Evolutionary conservation across 2,797 vertebrate genomes (phyloP), one percentile per base, ranked within the genome.

Genomic region (Lutjanus campechanus): DNA sequence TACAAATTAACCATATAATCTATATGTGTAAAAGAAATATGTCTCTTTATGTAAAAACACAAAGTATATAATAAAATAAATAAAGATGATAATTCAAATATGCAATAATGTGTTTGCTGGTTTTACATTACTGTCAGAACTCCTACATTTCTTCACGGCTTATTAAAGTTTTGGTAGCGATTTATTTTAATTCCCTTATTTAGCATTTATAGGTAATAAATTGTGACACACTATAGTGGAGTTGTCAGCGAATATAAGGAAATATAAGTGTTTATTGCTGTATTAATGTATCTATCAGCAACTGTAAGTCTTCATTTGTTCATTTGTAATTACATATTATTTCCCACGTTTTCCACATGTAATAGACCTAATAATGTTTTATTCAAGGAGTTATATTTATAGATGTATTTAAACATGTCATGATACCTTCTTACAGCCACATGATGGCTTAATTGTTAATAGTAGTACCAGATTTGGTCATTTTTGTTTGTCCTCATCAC

Each of bases 21-120:
- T 95, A 93, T 95, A 93, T 88, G 92, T 95, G 92, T 95, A 95
- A 93, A 95, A 95, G 93, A 90, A 94, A 95, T 81, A 90, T 92
- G 92, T 95, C 92, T 95, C 93, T 92, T 92, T 93, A 93, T 95
- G 94, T 96, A 95, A 95, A 95, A 93, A 96, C 90, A 94, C 91
- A 95, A 95, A 93, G 91, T 93, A 95, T 95, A 94, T 94, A 93
- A 95, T 93, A 92, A 91, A 93, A 88, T 55, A 83, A 95, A 95
- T 95, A 95, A 96, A 95, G 92, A 91, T 76, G 79, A 90, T 84
- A 79, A 92, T 91, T 93, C 91, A 90, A 93, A 93, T 92, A 93
- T 93, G 90, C 85, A 91, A 87, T 19, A 29, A 70, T 47, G 76
- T 69, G 64, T 83, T 77, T 58, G 16, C 51, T 76, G 54, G 20